Conservation (phyloP, 2,113 vertebrate species). For the Hippoglossus stenolepis region DNA sequence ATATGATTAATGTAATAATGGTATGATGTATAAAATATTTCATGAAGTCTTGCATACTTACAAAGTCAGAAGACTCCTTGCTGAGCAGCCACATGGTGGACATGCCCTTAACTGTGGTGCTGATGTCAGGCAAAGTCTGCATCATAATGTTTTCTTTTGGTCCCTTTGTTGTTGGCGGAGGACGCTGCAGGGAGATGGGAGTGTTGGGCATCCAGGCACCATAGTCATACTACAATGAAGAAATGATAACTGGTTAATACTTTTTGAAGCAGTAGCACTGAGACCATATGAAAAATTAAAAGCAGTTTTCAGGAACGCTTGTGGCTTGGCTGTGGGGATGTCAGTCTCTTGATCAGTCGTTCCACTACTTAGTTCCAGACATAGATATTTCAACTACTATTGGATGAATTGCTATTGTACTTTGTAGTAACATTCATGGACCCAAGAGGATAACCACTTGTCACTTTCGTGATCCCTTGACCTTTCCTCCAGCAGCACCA, state of each 20-base stretch:
- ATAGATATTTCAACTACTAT: not conserved
- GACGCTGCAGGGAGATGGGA: slow-evolving; percentile 55
- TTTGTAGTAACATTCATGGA: not conserved
- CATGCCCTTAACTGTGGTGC: slow-evolving; percentile 47
- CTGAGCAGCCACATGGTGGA: slow-evolving; percentile 61
- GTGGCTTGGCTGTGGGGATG: not conserved
- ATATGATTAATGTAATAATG: not conserved
- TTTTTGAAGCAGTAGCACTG: not conserved
- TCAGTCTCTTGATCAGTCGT: not conserved
- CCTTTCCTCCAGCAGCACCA: not conserved
- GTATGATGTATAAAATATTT: not conserved
- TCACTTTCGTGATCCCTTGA: not conserved
- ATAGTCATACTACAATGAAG: slow-evolving; percentile 66
- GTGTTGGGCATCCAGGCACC: slow-evolving; percentile 75
- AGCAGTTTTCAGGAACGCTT: not conserved
- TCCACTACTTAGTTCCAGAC: not conserved
- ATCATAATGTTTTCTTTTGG: slow-evolving; percentile 49
- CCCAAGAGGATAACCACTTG: not conserved
- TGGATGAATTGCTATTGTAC: not conserved
- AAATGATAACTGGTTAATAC: not conserved
- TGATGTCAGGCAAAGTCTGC: slow-evolving; percentile 51
- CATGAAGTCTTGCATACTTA: slow-evolving; percentile 27
- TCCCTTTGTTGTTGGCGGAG: slow-evolving; percentile 70
- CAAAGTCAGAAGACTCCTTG: slow-evolving; percentile 64
- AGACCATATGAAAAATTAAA: too few relatives aligned